These are phyloP conservation scores for Chloromyia formosa DNA, from an alignment of 2,888 invertebrate genomes.

Conservation along the genomic window DNA sequence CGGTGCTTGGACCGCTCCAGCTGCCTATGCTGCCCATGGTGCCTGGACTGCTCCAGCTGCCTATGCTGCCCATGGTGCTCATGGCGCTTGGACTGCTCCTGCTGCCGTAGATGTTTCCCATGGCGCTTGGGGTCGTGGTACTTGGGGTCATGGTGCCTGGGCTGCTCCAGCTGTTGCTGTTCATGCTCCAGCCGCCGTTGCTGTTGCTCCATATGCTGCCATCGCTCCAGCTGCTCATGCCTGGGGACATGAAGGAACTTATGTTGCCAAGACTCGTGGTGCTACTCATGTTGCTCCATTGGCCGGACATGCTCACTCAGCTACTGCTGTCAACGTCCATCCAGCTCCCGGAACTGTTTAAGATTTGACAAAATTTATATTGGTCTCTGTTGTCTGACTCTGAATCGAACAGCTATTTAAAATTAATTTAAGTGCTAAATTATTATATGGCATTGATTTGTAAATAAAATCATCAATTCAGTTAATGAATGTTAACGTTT, in stretches of 20 bases:
- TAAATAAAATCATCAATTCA: background rate
- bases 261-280: conserved; percentile 64
- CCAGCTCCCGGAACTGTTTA: conserved; percentile 63
- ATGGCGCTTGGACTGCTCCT: conserved; percentile 36
- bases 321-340: conserved; percentile 59
- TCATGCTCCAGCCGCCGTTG: conserved; percentile 13
- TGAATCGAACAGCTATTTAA: too few relatives aligned
- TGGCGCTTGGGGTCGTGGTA: conserved; percentile 46
- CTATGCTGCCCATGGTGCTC: conserved; percentile 47
- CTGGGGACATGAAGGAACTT: conserved; percentile 56
- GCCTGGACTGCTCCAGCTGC: conserved; percentile 51
- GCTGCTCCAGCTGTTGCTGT: conserved; percentile 5
- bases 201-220: background rate
- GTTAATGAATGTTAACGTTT: background rate
- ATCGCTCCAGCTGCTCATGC: conserved; percentile 47
- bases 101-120: conserved; percentile 46
- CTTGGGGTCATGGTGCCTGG: background rate
- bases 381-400: too few relatives aligned
- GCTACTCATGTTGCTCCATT: conserved; percentile 63
- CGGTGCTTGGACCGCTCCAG: conserved; percentile 34
- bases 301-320: conserved; percentile 58
- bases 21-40: conserved; percentile 49
- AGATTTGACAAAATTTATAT: background rate
- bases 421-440: background rate
- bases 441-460: background rate